Base-by-base conservation (phyloP, 2,797 vertebrate species). In the Antennarius maculatus region DNA sequence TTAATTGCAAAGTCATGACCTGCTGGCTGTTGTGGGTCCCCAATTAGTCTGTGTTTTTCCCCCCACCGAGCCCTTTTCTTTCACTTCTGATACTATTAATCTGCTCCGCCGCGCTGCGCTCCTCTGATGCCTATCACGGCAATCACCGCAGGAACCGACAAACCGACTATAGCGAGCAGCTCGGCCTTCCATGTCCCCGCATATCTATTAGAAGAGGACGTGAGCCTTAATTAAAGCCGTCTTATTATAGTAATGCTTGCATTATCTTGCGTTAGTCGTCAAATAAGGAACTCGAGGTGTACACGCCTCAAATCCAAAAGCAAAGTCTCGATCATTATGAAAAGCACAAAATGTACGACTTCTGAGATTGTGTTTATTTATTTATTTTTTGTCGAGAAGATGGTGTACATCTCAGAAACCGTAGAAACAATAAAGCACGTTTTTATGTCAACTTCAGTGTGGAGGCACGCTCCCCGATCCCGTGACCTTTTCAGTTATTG, bases 1-100 rank as follows among this genome's bases (percentile, higher is more conserved):
- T 87, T 77, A 88, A 88, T 81, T 81, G 82, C 73, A 66, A 71
- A 77, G 79, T 74, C 67, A 47, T 82, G 77, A 86, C 76, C 85
- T 66, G 31, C 60, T 59, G 57, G 70, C 75, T 74, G 50, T 64
- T 81, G 62, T 43, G 43, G 71, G 59, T 72, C 66, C 73, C 85
- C 73, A 87, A 83, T 88, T 85, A 88, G 82, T 69, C 55, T 0
- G 16, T 70, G 72, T 69, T 80, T 74, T 79, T 80, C 71, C 23
- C 54, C 54, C 81, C 60, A n/a, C 68, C 58, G 71, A 81, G 67
- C 50, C 47, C 67, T 65, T 64, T 61, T 27, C 64, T 69, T 31
- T 58, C 50, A n/a, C 31, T 54, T 53, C 66, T 64, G 57, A 59
- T 59, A 49, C 31, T 4, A 15, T 61, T 74, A 80, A 88, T 76